Base-by-base conservation (phyloP, 2,797 vertebrate species). In the Rallus crepitans region DNA sequence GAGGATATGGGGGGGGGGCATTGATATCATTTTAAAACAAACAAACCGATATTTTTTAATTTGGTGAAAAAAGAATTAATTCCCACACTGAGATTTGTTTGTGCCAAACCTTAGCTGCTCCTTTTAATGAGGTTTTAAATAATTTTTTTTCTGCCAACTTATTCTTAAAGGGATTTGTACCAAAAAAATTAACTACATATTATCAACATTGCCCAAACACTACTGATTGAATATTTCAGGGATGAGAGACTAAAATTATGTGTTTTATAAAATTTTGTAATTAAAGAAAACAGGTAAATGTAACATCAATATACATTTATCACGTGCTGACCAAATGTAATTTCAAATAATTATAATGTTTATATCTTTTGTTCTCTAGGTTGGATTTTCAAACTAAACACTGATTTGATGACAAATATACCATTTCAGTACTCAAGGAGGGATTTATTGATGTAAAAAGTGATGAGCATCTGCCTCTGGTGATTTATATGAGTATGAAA, bases 341-440 rank as follows among this genome's bases (percentile, higher is more conserved):
- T 96, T 98, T 94, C 82, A 93, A 88, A 70, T 83, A 87, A 91
- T 60, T 59, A 42, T 70, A 59, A 95, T 37, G 25, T 96, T 93
- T 80, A 48, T 39, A 52, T 92, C 55, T 96, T 97, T 95, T 95
- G 73, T 95, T 95, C 83, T 68, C 89, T 94, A 87, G 88, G 80
- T 96, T 95, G 92, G 76, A 96, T 97, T 98, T 97, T 95, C 89
- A 96, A 97, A 97, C 94, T 71, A 93, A 96, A 96, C 91, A 87
- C 93, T 61, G 87, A 57, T 70, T 96, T 96, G 91, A 95, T 95
- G 87, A 93, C 84, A 90, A 87, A 91, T 75, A 40, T 53, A 93
- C 95, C 87, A 96, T 95, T 95, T 94, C 91, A 88, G 87, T 92
- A 81, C 96, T 96, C 96, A 88, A 93, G 94, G 97, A 96, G 78